A percentile compares a stretch with the other conserved stretches of the same genome.
Evolutionary conservation across 2,113 vertebrate genomes (phyloP).

Genomic region (Micromys minutus): DNA sequence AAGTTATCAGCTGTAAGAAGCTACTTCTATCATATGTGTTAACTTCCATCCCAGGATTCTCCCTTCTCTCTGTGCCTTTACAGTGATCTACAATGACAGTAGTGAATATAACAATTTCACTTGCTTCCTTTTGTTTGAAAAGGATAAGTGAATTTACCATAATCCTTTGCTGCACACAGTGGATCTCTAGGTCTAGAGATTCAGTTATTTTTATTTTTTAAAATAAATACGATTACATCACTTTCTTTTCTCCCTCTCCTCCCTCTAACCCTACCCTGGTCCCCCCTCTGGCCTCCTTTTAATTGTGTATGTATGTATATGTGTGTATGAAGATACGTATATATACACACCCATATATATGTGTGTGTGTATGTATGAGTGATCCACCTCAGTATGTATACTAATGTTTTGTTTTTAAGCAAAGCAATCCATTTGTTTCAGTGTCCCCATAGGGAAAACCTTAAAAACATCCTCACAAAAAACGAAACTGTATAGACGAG

Average conservation of each 20-base stretch:
- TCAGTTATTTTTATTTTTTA: not conserved
- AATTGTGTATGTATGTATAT: not conserved
- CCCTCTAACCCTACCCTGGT: not conserved
- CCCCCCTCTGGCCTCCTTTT: not conserved
- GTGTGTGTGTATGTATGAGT: not conserved
- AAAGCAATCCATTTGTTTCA: constrained; percentile 17
- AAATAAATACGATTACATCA: not conserved
- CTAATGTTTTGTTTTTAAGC: not conserved
- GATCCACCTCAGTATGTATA: not conserved
- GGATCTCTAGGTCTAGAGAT: not conserved
- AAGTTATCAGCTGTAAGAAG: not conserved
- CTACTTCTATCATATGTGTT: not conserved
- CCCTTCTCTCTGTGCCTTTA: not conserved
- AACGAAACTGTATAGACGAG: constrained; percentile 35
- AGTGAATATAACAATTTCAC: not conserved
- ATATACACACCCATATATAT: too few species aligned
- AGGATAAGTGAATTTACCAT: constrained; percentile 32
- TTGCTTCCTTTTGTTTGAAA: not conserved
- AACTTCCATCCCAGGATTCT: not conserved
- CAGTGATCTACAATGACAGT: not conserved
- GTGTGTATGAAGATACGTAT: too few species aligned
- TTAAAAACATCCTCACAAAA: constrained; percentile 51
- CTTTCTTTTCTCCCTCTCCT: too few species aligned
- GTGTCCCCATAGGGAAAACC: not conserved
- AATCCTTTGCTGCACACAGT: constrained; percentile 18